Percentiles rank a stretch among this genome's conserved stretches.
These are phyloP conservation scores for Aphidoletes aphidimyza DNA, from an alignment of 2,888 invertebrate genomes.

Conservation along the genomic window DNA sequence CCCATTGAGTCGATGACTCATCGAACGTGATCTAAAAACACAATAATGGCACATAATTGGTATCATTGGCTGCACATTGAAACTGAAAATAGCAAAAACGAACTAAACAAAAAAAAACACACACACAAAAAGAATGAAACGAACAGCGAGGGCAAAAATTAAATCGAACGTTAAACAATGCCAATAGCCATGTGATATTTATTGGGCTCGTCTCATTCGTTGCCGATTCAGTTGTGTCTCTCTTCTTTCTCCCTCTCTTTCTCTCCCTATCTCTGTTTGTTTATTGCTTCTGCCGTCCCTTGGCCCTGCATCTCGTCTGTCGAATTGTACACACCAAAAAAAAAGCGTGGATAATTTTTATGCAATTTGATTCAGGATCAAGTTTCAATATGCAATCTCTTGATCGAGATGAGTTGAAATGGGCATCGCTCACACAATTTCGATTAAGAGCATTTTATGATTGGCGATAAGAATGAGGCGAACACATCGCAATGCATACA, in stretches of 20 bases:
- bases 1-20: conserved; percentile 50
- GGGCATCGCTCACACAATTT: not conserved
- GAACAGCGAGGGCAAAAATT: too few relatives aligned
- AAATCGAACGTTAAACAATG: conserved; percentile 54
- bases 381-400: not conserved
- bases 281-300: not conserved
- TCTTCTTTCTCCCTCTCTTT: too few relatives aligned
- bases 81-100: conserved; percentile 18
- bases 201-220: conserved; percentile 37
- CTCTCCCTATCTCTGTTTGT: not conserved
- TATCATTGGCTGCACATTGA: conserved; percentile 45
- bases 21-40: conserved; percentile 53
- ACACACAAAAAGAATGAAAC: not conserved
- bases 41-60: conserved; percentile 44
- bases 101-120: not conserved
- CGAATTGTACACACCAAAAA: not conserved
- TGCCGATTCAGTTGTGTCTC: not conserved
- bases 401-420: not conserved
- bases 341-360: not conserved
- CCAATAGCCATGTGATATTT: conserved; percentile 28
- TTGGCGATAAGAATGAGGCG: not conserved
- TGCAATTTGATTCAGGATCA: not conserved
- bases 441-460: conserved; percentile 40
- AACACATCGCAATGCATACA: not conserved
- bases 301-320: too few relatives aligned